Percentiles rank a stretch among this genome's conserved stretches.
Conservation (phyloP, 2,113 vertebrate species). For the Willisornis vidua region DNA sequence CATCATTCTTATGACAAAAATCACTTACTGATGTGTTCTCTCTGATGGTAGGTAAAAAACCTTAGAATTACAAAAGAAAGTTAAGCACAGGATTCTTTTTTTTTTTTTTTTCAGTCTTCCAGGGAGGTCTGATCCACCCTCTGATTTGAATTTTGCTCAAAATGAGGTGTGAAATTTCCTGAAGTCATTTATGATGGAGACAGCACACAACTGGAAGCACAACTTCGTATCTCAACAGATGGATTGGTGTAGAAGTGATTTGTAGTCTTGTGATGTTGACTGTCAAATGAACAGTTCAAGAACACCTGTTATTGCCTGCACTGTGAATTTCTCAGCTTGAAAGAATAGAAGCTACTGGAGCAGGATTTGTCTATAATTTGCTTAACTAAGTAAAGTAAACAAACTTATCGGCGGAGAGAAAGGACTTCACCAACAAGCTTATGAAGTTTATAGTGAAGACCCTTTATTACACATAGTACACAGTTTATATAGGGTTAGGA, state of each 20-base stretch:
- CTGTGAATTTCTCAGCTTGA: background rate
- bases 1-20: background rate
- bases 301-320: background rate
- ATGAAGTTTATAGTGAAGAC: too few relatives aligned
- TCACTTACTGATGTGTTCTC: background rate
- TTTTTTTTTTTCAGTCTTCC: background rate
- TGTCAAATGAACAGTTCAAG: slow-evolving; percentile 10
- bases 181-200: background rate
- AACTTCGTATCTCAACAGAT: background rate
- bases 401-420: too few relatives aligned
- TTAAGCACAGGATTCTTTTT: background rate
- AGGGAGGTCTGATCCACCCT: background rate
- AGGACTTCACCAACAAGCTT: too few relatives aligned
- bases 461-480: too few relatives aligned
- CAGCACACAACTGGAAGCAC: background rate
- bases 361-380: background rate
- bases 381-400: too few relatives aligned
- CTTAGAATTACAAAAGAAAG: background rate
- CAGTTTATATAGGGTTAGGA: too few relatives aligned
- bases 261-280: background rate
- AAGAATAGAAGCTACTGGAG: background rate
- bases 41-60: background rate
- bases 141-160: background rate
- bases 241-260: background rate
- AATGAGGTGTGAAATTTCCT: background rate